Base-by-base conservation (phyloP, 2,797 vertebrate genomes). In the Buphagus erythrorhynchus region DNA sequence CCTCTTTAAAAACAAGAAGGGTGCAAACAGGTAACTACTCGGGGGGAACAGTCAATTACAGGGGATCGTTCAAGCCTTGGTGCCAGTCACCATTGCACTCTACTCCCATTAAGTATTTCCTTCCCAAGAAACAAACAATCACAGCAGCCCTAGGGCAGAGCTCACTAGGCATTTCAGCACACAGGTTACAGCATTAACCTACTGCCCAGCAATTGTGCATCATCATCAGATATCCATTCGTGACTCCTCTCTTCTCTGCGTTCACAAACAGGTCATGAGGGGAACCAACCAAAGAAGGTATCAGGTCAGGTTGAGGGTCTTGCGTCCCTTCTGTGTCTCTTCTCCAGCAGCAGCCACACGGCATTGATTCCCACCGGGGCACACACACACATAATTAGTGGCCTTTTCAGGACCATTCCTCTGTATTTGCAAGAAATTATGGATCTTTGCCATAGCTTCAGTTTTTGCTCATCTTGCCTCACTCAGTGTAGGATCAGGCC, bases 101-200 rank as follows among this genome's bases (percentile, higher is more conserved):
- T 16, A 68, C 18, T 86, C 40, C 67, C 16, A 29, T 46, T 49
- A 91, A 93, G 51, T 78, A 84, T 71, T 83, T 71, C 52, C 51
- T 77, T 68, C 48, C 72, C 11, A 5, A 91, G 49, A 81, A 62
- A 52, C 22, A 63, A 72, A 24, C 31, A 71, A 68, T 31, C 40
- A 5, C 17, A 1, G 71, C 65, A 90, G 76, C 88, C 79, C 48
- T 31, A 25, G 63, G 81, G 90, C 88, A 92, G 59, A 51, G 48
- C 46, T 72, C 11, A 0, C 15, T n/a, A 63, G 49, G 63, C 71
- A 77, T 63, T 94, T 89, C 54, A 92, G 36, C 74, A 66, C 72
- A 74, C 74, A 84, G 10, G 51, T 83, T 77, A 89, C 58, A 88
- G 84, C 84, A 54, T 57, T 96, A 95, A 92, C 79, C 91, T 83